Conservation (phyloP, 2,888 invertebrate genomes). For the Trissolcus brochymenae region DNA sequence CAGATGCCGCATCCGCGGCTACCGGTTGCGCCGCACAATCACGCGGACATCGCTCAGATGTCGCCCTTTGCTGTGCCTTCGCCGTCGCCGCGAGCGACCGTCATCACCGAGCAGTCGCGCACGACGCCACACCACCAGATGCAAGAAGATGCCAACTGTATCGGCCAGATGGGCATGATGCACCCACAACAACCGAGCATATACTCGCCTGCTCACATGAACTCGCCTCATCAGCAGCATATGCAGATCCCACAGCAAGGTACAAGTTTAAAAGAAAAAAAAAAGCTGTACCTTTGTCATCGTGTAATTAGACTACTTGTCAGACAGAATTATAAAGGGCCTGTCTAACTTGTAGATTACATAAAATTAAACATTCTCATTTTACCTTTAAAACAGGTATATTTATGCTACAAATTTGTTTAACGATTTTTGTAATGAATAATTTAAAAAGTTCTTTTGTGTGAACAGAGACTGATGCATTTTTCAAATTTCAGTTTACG, state of each 20-base stretch:
- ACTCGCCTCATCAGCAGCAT: slow-evolving; percentile 69
- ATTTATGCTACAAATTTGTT: no score
- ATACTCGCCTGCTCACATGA: slow-evolving; percentile 74
- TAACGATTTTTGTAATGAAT: no score
- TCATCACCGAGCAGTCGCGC: slow-evolving; percentile 73
- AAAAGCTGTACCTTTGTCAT: no score
- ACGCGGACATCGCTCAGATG: slow-evolving; percentile 72
- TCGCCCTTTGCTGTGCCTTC: slow-evolving; percentile 79
- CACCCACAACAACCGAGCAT: slow-evolving; percentile 69
- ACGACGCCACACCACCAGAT: slow-evolving; percentile 71
- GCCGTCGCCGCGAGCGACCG: slow-evolving; percentile 76
- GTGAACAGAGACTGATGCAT: no score
- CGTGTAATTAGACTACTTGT: no score
- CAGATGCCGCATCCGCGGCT: slow-evolving; percentile 78
- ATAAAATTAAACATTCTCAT: no score
- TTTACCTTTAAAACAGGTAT: no score
- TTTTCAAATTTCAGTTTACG: slow-evolving; percentile 46
- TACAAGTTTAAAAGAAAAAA: no score
- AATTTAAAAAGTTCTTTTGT: no score
- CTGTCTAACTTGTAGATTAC: no score
- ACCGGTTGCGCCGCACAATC: slow-evolving; percentile 70
- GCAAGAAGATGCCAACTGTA: slow-evolving; percentile 69
- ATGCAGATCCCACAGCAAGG: slow-evolving; percentile 59
- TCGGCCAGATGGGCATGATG: slow-evolving; percentile 66
- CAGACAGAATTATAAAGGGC: no score